A percentile compares a stretch with the other conserved stretches of the same genome.
These are phyloP conservation scores for Pangasius macronema DNA, from an alignment of 2,797 vertebrate genomes.

Conservation along the genomic window DNA sequence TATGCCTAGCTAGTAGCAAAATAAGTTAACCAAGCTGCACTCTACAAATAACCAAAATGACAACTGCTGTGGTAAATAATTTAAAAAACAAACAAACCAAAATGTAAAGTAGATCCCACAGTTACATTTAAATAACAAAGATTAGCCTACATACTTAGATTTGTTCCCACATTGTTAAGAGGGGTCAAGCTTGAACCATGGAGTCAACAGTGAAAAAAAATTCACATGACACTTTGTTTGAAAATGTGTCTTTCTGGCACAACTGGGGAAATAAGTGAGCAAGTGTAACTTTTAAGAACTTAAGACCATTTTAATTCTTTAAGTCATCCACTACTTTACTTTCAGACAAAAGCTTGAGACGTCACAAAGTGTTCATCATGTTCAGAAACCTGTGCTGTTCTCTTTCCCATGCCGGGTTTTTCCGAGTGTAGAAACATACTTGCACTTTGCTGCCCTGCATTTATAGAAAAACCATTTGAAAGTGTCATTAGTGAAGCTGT, in stretches of 20 bases:
- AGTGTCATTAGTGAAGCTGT: slow-evolving; percentile 39
- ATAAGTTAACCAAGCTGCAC: background rate
- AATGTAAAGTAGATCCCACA: background rate
- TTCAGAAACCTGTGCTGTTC: background rate
- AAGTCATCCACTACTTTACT: background rate
- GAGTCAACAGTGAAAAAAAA: background rate
- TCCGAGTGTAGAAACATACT: slow-evolving; percentile 30
- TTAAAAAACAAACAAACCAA: background rate
- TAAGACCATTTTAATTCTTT: background rate
- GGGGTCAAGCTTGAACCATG: background rate
- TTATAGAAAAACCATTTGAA: slow-evolving; percentile 53
- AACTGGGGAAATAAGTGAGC: background rate
- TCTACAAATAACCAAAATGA: background rate
- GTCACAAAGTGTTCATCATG: background rate
- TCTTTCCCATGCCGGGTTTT: slow-evolving; percentile 2
- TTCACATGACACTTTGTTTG: background rate
- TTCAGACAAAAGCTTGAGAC: background rate
- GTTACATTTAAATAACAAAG: background rate
- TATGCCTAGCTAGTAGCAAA: background rate
- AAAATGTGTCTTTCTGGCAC: background rate
- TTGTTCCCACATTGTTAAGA: background rate
- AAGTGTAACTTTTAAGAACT: background rate
- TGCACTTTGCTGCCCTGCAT: slow-evolving; percentile 16
- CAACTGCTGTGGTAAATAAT: background rate
- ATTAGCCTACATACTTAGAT: background rate